Base-by-base conservation (phyloP, 2,888 invertebrate genomes). In the Pardosa pseudoannulata region DNA sequence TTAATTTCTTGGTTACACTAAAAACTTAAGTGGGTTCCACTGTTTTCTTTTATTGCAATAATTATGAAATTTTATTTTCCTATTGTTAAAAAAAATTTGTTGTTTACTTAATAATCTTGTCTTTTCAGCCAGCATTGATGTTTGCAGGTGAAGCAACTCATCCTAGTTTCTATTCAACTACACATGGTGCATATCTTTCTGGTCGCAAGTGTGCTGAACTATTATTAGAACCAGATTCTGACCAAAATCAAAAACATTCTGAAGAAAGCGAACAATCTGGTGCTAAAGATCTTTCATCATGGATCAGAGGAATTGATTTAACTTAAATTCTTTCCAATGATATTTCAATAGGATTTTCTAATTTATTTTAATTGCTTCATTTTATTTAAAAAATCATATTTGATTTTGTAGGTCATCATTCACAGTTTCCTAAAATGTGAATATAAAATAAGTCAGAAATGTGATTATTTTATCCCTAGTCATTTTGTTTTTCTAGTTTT, bases 81-180 rank as follows among this genome's bases (percentile, higher is more conserved):
- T n/a, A n/a, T n/a, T n/a, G n/a, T n/a, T n/a, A n/a, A n/a, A n/a
- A n/a, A n/a, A n/a, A n/a, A n/a, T n/a, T n/a, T n/a, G n/a, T n/a
- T n/a, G n/a, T n/a, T n/a, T n/a, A n/a, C n/a, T n/a, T n/a, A 9
- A 16, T 39, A 70, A 23, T 19, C 46, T 56, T 67, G 28, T 2
- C 31, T 28, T 79, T 79, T 72, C 92, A 97, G 96, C 96, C 96
- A 89, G 94, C 94, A 46, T 92, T 97, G 90, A 92, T 96, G 91
- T 98, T 98, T 93, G 98, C 97, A 90, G 98, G 98, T 87, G 98
- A 98, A 93, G 98, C 98, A 90, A 97, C 97, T 64, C 98, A 98
- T 93, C 95, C 96, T 91, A 96, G 94, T 91, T 98, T 97, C 92
- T 98, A 98, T 92, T 98, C 97, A 71, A 98, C 98, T 0, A 97